Evolutionary conservation across 2,888 invertebrate species (phyloP), one percentile per base, ranked within the genome.

Genomic region (Coenonympha arcania): DNA sequence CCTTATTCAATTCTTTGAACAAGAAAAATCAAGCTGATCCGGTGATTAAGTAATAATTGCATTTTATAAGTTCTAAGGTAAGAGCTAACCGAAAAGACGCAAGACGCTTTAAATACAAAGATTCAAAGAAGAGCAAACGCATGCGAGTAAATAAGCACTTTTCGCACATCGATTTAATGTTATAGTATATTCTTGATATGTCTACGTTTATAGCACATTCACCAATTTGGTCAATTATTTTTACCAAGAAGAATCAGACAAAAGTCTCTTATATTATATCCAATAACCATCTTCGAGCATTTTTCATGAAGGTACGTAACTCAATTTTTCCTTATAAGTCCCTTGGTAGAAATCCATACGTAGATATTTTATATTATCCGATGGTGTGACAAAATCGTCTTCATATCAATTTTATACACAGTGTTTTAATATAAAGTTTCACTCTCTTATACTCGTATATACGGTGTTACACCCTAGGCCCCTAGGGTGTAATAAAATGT

Each of bases 401-500:
- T 33, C 15, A 39, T 11, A 39, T 39, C 9, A 39, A 39, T 22
- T 39, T 39, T 24, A 15, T 36, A 13, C 39, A 39, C 22, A 39
- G 9, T 24, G 39, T 39, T 15, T 39, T 39, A n/a, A 36, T 18
- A 37, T 37, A 20, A 20, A 22, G 22, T 24, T 39, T 39, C 39
- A 39, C 22, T 39, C 9, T 22, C 22, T 39, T 39, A n/a, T n/a
- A n/a, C n/a, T n/a, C n/a, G n/a, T n/a, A 43, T 43, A 43, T 43
- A 46, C 8, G 20, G 37, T 37, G 37, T 46, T 28, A 28, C 30
- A 8, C 37, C 37, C 46, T 20, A 8, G 46, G 18, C 6, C 37
- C 37, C 46, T 20, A 8, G 46, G 18, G 37, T 8, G 15, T 19
- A 30, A 46, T 37, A 46, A 46, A 46, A 46, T 37, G 37, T 46